These are phyloP conservation scores for Tyrophagus putrescentiae DNA, from an alignment of 1,140 invertebrate species.

Conservation along the genomic window DNA sequence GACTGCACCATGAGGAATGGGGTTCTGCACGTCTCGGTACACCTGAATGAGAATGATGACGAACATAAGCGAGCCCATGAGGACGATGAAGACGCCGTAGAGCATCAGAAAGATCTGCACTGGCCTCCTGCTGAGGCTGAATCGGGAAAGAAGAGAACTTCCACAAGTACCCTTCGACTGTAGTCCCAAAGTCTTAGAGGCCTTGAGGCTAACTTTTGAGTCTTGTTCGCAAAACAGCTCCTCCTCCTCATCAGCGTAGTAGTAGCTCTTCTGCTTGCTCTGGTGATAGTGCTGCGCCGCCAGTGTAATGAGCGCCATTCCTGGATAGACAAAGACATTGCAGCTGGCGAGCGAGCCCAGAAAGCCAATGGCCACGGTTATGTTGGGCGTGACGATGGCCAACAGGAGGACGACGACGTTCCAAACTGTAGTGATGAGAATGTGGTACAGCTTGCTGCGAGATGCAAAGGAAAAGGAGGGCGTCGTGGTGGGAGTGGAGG, in stretches of 20 bases:
- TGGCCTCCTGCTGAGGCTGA: neutral
- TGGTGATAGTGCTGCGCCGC: neutral
- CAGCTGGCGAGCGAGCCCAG: conserved; percentile 34
- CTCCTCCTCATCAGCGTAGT: neutral
- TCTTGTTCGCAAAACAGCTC: no score
- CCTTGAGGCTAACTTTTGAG: no score
- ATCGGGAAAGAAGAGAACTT: neutral
- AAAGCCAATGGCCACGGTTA: conserved; percentile 47
- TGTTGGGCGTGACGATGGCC: conserved; percentile 48
- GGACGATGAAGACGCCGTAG: neutral
- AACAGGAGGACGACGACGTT: conserved; percentile 42
- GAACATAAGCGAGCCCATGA: neutral
- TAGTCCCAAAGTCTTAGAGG: no score
- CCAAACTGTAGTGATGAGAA: conserved; percentile 43
- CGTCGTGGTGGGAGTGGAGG: neutral
- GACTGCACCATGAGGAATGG: neutral
- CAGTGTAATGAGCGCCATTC: conserved; percentile 4
- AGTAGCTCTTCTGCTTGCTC: neutral
- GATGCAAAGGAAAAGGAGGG: neutral
- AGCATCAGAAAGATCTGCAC: neutral
- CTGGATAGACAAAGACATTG: conserved; percentile 19
- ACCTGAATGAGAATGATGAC: neutral
- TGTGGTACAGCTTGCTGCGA: conserved; percentile 30
- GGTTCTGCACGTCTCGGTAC: neutral
- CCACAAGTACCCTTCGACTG: no score